Conservation (phyloP, 2,888 invertebrate genomes). For the Sycophila texana region DNA sequence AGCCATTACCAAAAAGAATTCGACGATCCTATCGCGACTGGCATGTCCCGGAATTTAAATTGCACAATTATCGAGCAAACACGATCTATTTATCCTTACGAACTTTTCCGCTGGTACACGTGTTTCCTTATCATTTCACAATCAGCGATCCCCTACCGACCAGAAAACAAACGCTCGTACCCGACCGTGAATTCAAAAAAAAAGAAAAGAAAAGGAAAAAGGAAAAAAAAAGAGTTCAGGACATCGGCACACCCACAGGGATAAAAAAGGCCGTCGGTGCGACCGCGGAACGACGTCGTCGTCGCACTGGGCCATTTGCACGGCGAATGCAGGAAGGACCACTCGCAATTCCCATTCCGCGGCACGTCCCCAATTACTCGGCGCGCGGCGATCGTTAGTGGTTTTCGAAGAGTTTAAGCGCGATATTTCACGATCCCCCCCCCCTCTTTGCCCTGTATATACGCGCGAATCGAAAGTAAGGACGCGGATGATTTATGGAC, state of each 20-base stretch:
- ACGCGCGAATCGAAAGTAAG: slow-evolving; percentile 25
- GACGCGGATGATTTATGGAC: slow-evolving; percentile 25
- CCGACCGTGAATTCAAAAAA: not conserved
- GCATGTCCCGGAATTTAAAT: too few species aligned
- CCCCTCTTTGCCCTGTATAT: not conserved
- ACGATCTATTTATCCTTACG: too few species aligned
- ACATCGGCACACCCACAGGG: not conserved
- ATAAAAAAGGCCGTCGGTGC: too few species aligned
- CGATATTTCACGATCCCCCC: not conserved
- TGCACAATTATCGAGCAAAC: too few species aligned
- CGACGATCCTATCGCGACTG: too few species aligned
- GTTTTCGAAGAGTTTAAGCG: slow-evolving; percentile 59
- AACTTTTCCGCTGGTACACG: too few species aligned
- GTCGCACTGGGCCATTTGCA: slow-evolving; percentile 3
- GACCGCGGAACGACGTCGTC: too few species aligned
- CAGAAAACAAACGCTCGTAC: not conserved
- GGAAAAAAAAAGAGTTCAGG: not conserved
- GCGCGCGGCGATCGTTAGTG: slow-evolving; percentile 58
- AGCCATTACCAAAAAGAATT: too few species aligned
- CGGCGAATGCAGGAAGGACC: slow-evolving; percentile 2
- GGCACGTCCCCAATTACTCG: slow-evolving; percentile 61
- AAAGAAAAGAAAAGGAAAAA: not conserved
- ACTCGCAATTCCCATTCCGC: slow-evolving; percentile 3
- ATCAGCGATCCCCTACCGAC: too few species aligned
- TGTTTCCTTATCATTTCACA: too few species aligned